Percentiles rank a stretch among this genome's conserved stretches.
These are phyloP conservation scores for Ibycter americanus DNA, from an alignment of 2,797 vertebrate genomes.

Conservation along the genomic window DNA sequence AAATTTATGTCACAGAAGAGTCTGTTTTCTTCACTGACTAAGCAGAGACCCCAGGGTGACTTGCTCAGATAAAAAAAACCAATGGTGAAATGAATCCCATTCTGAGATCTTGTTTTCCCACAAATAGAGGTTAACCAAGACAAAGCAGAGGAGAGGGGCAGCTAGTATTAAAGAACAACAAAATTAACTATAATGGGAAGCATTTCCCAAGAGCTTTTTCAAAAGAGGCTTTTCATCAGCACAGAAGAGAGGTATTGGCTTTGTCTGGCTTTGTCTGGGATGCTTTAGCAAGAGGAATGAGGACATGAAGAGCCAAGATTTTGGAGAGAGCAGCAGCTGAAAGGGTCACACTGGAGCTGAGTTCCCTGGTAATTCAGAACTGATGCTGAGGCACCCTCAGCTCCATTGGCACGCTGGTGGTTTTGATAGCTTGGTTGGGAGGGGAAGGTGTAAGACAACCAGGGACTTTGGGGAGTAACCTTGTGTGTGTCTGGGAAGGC, in stretches of 20 bases:
- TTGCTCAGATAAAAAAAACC: not conserved
- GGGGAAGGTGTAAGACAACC: not conserved
- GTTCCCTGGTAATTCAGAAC: not conserved
- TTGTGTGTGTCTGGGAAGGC: not conserved
- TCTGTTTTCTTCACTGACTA: not conserved
- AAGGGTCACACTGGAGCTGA: not conserved
- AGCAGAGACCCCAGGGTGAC: conserved; percentile 2
- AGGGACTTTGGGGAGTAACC: not conserved
- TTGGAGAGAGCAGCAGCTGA: not conserved
- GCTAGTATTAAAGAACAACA: not conserved
- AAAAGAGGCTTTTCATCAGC: conserved; percentile 43
- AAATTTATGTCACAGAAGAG: not conserved
- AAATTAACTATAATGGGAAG: conserved; percentile 29
- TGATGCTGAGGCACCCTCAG: not conserved
- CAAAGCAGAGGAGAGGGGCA: conserved; percentile 19
- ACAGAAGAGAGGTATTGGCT: not conserved
- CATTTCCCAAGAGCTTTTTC: conserved; percentile 28
- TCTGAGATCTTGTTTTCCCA: conserved; percentile 23
- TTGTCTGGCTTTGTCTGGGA: conserved; percentile 5
- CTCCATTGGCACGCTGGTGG: not conserved
- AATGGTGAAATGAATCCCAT: not conserved
- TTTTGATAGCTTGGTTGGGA: not conserved
- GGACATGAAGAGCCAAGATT: not conserved
- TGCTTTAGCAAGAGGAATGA: not conserved
- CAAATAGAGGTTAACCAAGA: conserved; percentile 24